Percentiles rank a stretch among this genome's conserved stretches.
phyloP scores from a whole-genome alignment of 2,113 vertebrate species.

The Falco punctatus region DNA sequence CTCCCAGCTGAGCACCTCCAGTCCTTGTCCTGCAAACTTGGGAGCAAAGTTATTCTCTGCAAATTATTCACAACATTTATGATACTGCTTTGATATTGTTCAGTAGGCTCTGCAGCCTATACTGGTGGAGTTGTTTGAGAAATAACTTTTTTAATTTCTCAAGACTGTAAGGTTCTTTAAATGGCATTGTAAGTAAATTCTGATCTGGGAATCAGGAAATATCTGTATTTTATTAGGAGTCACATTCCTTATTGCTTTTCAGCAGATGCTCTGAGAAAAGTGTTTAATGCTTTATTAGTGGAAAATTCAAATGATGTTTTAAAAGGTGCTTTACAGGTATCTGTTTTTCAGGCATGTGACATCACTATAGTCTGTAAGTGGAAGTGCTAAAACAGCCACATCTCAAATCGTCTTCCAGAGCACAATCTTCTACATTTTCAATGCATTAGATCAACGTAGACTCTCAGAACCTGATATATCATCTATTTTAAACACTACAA shows the following conservation, averaged over 20 bases:
- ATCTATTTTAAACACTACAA: background rate
- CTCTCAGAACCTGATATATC: background rate
- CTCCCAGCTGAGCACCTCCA: background rate
- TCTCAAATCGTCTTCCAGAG: slow-evolving; percentile 11
- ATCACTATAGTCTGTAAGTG: background rate
- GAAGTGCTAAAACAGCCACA: slow-evolving; percentile 42
- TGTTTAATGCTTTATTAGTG: slow-evolving; percentile 24
- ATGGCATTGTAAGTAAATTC: background rate
- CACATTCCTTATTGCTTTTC: background rate
- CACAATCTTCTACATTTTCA: background rate
- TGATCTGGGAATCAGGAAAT: background rate
- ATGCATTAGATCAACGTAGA: background rate
- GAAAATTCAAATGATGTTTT: background rate
- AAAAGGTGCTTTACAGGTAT: background rate
- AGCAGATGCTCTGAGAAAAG: slow-evolving; percentile 1
- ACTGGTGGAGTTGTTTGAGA: background rate
- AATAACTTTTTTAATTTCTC: background rate
- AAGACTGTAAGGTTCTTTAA: background rate
- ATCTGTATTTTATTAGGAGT: background rate
- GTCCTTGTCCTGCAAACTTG: background rate
- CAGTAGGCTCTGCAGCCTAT: background rate
- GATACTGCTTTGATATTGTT: background rate
- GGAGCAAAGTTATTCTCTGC: background rate
- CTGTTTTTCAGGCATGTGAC: background rate
- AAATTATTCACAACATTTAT: background rate